phyloP scores from a whole-genome alignment of 1,140 invertebrate species.

The Nilaparvata lugens region DNA sequence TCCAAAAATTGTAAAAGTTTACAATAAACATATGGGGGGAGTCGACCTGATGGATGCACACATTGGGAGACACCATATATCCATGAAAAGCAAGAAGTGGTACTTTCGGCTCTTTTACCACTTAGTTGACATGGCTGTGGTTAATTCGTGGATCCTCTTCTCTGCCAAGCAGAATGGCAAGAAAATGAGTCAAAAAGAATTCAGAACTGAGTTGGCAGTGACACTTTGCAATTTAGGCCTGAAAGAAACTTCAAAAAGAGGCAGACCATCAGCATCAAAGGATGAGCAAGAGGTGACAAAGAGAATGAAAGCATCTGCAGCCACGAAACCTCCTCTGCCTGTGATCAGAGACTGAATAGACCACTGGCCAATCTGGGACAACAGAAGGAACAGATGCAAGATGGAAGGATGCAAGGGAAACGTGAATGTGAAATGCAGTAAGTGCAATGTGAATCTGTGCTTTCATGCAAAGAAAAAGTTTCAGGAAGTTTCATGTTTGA shows the following conservation, averaged over 20 bases:
- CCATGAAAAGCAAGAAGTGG: constrained; percentile 31
- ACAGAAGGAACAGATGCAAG: constrained; percentile 31
- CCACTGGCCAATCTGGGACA: constrained; percentile 31
- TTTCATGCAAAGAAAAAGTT: too few relatives aligned
- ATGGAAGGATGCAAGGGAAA: constrained; percentile 22
- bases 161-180: constrained; percentile 24
- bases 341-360: constrained; percentile 31
- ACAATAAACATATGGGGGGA: constrained; percentile 29
- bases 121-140: constrained; percentile 26
- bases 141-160: constrained; percentile 29
- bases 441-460: too few relatives aligned
- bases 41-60: constrained; percentile 34
- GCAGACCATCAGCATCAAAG: constrained; percentile 2
- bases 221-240: constrained; percentile 15
- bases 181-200: constrained; percentile 4
- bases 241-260: constrained; percentile 5
- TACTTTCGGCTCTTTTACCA: constrained; percentile 31
- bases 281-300: not conserved
- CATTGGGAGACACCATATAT: constrained; percentile 31
- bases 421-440: too few relatives aligned
- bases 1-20: constrained; percentile 26
- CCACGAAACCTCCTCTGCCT: constrained; percentile 24
- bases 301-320: constrained; percentile 24
- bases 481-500: too few relatives aligned
- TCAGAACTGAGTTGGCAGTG: constrained; percentile 13